phyloP scores from a whole-genome alignment of 2,113 vertebrate species.

The Cnemophilus loriae region DNA sequence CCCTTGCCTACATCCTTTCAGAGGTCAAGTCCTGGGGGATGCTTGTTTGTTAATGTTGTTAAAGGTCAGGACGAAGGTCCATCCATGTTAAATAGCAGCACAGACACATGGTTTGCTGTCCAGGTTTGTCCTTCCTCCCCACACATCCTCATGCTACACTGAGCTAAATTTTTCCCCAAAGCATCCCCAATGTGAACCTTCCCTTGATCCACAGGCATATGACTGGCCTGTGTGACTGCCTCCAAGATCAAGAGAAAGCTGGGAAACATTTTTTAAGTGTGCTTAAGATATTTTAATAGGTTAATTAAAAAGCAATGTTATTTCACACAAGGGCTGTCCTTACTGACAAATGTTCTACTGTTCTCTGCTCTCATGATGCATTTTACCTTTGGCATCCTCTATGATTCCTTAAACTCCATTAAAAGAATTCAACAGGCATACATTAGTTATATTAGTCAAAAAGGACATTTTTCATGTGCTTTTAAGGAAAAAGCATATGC shows the following conservation, averaged over 20 bases:
- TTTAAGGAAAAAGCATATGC: not conserved
- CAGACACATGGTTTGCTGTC: not conserved
- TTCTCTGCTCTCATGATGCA: not conserved
- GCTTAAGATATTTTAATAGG: constrained; percentile 17
- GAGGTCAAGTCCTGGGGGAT: not conserved
- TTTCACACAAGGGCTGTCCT: not conserved
- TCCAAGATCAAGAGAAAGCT: constrained; percentile 30
- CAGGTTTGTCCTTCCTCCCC: not conserved
- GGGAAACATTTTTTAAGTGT: not conserved
- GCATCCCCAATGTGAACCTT: not conserved
- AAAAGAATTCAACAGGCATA: not conserved
- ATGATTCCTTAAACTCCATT: not conserved
- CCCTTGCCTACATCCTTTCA: not conserved
- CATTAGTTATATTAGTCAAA: not conserved
- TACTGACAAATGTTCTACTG: not conserved
- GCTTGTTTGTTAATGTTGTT: not conserved
- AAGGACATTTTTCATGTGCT: not conserved
- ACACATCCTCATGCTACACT: not conserved
- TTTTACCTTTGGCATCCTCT: not conserved
- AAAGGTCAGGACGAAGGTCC: not conserved
- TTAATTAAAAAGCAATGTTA: not conserved
- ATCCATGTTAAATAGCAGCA: not conserved
- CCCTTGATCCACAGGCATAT: not conserved
- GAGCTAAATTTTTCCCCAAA: not conserved
- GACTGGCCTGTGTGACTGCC: not conserved